Evolutionary conservation across 92 coral and sea anemone species (phyloP).

Genomic region (Heteractis magnifica): DNA sequence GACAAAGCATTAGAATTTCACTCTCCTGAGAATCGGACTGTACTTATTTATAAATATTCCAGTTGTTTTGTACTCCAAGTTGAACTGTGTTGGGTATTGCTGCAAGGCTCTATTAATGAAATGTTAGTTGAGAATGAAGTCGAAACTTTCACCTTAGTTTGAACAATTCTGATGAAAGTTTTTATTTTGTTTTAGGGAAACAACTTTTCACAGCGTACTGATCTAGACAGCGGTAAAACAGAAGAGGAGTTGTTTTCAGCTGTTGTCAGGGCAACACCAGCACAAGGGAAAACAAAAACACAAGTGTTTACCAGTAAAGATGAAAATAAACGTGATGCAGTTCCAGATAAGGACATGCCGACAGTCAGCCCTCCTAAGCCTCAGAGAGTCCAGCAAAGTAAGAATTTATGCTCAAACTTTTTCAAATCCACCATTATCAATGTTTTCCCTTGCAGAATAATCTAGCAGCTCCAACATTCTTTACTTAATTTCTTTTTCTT

Average conservation of each 20-base stretch:
- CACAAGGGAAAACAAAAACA: neutral
- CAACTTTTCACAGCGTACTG: constrained; percentile 26
- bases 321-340: constrained; percentile 10
- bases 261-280: constrained; percentile 38
- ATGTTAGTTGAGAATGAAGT: no score
- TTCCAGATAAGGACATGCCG: neutral
- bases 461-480: no score
- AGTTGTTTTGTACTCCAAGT: no score
- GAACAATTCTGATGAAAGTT: no score
- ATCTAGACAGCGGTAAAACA: constrained; percentile 59
- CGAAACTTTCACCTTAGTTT: neutral
- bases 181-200: constrained; percentile 1
- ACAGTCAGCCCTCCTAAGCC: constrained; percentile 29
- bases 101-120: no score
- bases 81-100: no score
- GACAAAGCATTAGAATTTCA: no score
- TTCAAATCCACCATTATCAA: neutral
- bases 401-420: neutral
- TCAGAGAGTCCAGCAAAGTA: constrained; percentile 10
- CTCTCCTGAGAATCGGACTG: no score
- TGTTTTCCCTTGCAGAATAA: no score
- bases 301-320: constrained; percentile 13
- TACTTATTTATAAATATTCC: no score
- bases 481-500: no score
- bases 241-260: constrained; percentile 64